Evolutionary conservation across 2,888 invertebrate genomes (phyloP), one percentile per base, ranked within the genome.

Genomic region (Lasiommata megera): DNA sequence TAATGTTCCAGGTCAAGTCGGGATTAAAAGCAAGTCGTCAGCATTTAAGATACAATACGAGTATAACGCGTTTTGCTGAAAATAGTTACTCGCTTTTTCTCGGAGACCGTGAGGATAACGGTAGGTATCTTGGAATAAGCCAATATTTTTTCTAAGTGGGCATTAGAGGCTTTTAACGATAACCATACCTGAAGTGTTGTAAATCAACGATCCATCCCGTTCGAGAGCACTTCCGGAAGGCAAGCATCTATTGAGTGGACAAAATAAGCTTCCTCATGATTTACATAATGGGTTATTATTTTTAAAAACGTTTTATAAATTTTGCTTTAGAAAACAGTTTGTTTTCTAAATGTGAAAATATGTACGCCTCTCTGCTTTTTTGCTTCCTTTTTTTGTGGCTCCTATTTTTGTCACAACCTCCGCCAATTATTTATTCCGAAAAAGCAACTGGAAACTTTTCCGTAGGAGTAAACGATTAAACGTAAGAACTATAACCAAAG

Each of bases 211-310:
- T 51, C 38, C 38, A 40, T 38, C 38, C 40, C 9, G 28, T 38
- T 38, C 40, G 0, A 51, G 28, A 51, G 51, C 38, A 38, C 28
- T 38, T 38, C 23, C 11, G 37, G 14, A 51, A 51, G n/a, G 38
- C 38, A 2, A 40, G 11, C 38, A 28, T 23, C 9, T 28, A 14
- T 51, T 29, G 29, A 51, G 51, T 51, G 51, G 51, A 18, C 28
- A 38, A 38, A 50, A 51, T 29, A 23, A 51, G 28, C 51, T 51
- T 29, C 28, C 16, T 38, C 29, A n/a, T 16, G 16, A 28, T 29
- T 38, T n/a, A 51, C 23, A 29, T 51, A 51, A 51, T 38, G 38
- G 51, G 28, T 51, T 51, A 51, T 37, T 38, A 47, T 48, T 7
- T 36, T 37, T 18, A n/a, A 37, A 46, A 31, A 29, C 44, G 29